phyloP scores from a whole-genome alignment of 2,888 invertebrate species.

The Pseudeuparius sepicola region DNA sequence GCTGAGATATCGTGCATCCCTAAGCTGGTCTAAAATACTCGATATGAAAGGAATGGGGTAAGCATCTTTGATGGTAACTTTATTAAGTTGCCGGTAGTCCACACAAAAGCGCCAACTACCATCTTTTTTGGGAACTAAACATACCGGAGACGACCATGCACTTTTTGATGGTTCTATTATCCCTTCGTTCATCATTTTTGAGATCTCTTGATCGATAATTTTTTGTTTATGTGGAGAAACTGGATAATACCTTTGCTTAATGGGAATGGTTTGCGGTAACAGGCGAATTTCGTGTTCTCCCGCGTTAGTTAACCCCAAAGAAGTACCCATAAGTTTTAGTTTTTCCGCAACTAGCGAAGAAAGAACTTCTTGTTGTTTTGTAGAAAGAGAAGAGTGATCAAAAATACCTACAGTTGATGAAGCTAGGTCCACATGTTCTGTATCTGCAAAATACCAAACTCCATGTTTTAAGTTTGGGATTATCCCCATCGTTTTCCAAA shows the following conservation, averaged over 20 bases:
- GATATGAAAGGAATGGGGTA: slow-evolving; percentile 10
- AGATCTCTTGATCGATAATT: slow-evolving; percentile 7
- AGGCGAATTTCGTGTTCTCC: slow-evolving; percentile 11
- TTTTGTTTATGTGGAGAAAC: slow-evolving; percentile 8
- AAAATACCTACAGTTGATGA: neutral
- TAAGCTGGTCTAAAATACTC: slow-evolving; percentile 15
- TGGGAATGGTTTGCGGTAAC: slow-evolving; percentile 1
- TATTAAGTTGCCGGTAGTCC: slow-evolving; percentile 23
- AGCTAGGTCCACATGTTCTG: neutral
- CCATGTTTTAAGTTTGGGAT: slow-evolving; percentile 16
- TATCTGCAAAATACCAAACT: slow-evolving; percentile 17
- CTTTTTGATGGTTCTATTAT: slow-evolving; percentile 2
- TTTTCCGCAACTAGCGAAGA: slow-evolving; percentile 10
- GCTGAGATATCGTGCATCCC: no score
- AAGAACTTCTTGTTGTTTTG: slow-evolving; percentile 6
- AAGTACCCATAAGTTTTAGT: slow-evolving; percentile 10
- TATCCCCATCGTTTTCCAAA: slow-evolving; percentile 18
- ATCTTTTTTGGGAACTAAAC: no score
- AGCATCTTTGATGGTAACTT: slow-evolving; percentile 18
- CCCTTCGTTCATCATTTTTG: slow-evolving; percentile 5
- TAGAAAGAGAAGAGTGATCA: slow-evolving; percentile 1
- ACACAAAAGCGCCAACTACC: slow-evolving; percentile 23
- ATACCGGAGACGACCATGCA: no score
- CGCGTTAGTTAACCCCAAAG: slow-evolving; percentile 7
- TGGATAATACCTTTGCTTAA: slow-evolving; percentile 8